Conservation (phyloP, 2,113 vertebrate genomes). For the Chionomys nivalis region DNA sequence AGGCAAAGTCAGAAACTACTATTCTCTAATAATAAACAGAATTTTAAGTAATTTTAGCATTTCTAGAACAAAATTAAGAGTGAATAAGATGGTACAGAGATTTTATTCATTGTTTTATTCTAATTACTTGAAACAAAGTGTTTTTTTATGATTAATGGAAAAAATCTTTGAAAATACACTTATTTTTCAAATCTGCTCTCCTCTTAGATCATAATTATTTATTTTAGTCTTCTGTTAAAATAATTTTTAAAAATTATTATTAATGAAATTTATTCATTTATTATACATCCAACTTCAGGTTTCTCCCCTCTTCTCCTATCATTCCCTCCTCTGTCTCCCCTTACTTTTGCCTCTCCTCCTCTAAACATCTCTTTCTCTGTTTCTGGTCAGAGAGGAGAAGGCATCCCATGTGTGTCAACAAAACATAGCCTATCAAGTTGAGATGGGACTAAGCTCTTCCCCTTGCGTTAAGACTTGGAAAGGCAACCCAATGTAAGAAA, state of each 20-base stretch:
- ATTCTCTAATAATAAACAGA: background rate
- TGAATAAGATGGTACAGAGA: background rate
- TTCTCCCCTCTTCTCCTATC: background rate
- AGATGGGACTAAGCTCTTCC: background rate
- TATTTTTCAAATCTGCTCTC: background rate
- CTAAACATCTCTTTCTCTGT: background rate
- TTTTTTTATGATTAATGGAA: background rate
- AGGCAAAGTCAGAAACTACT: background rate
- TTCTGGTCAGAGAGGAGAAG: background rate
- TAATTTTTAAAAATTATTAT: background rate
- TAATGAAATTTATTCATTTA: background rate
- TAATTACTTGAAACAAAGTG: background rate
- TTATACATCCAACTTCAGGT: background rate
- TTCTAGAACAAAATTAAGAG: conserved; percentile 18
- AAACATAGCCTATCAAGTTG: background rate
- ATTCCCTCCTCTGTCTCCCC: background rate
- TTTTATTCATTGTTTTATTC: conserved; percentile 14
- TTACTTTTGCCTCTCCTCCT: background rate
- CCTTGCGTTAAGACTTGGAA: background rate
- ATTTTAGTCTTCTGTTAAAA: conserved; percentile 19
- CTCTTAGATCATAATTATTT: background rate
- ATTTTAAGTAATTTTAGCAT: conserved; percentile 1
- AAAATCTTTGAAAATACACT: background rate
- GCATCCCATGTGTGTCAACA: background rate
- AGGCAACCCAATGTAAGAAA: background rate